These are phyloP conservation scores for Lepus europaeus DNA, from an alignment of 2,113 vertebrate species.

Conservation along the genomic window DNA sequence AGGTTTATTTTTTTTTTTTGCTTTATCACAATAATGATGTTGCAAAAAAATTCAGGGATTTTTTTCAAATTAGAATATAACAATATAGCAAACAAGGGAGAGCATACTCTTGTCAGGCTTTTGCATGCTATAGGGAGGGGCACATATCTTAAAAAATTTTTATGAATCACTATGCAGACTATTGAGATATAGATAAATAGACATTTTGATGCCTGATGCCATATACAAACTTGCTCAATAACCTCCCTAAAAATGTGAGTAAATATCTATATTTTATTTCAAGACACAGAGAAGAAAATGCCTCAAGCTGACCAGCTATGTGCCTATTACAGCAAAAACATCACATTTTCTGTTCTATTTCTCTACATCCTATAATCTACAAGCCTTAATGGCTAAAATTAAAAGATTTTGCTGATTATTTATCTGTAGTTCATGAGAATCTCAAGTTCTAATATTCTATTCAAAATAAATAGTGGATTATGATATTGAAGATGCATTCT, in stretches of 20 bases:
- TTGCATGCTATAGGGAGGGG: background rate
- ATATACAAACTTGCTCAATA: background rate
- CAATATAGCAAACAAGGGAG: background rate
- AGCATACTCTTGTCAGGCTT: background rate
- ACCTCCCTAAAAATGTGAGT: background rate
- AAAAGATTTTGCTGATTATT: conserved; percentile 11
- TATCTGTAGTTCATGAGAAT: background rate
- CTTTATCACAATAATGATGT: background rate
- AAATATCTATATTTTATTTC: background rate
- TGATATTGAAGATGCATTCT: background rate
- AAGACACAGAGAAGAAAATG: background rate
- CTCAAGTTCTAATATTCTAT: background rate
- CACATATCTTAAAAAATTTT: background rate
- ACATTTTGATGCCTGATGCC: background rate
- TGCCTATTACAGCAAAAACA: background rate
- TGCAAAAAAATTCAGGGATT: background rate
- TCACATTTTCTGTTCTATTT: background rate
- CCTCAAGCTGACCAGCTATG: background rate
- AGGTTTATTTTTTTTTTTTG: background rate
- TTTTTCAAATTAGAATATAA: background rate
- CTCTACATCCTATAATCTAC: background rate
- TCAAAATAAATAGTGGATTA: conserved; percentile 4
- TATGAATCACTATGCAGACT: background rate
- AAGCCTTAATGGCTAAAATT: background rate
- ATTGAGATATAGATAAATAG: background rate